A percentile compares a stretch with the other conserved stretches of the same genome.
Conservation (phyloP, 2,888 invertebrate genomes). For the Agonopterix alstromeriana region DNA sequence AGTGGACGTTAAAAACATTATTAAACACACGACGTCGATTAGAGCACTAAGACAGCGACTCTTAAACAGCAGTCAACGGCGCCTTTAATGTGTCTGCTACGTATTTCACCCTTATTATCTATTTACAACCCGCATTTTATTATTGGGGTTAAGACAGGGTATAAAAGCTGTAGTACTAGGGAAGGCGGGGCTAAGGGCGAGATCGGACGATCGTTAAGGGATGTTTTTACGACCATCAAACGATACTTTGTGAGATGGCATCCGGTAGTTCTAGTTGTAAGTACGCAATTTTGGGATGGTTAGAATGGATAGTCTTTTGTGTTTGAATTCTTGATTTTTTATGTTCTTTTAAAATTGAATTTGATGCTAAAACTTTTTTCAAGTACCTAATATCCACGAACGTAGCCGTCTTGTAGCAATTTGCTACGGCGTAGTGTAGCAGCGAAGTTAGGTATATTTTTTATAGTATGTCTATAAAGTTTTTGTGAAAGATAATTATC, state of each 20-base stretch:
- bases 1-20: constrained; percentile 32
- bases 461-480: neutral
- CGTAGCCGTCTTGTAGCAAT: neutral
- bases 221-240: constrained; percentile 75
- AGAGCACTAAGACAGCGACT: constrained; percentile 48
- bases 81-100: constrained; percentile 66
- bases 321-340: constrained; percentile 17
- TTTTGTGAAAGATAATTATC: too few species aligned
- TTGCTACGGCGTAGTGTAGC: neutral
- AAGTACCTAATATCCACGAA: neutral
- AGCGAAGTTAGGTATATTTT: neutral
- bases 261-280: constrained; percentile 59
- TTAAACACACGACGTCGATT: constrained; percentile 56
- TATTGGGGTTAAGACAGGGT: constrained; percentile 68
- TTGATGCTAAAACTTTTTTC: neutral
- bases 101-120: constrained; percentile 71
- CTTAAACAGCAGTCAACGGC: constrained; percentile 51
- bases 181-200: constrained; percentile 44
- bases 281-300: constrained; percentile 40
- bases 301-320: constrained; percentile 21
- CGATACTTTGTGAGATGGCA: constrained; percentile 71
- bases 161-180: constrained; percentile 15
- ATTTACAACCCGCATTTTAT: constrained; percentile 76
- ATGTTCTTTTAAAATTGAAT: neutral
- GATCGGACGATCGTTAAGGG: constrained; percentile 71